Percentiles rank a stretch among this genome's conserved stretches.
Conservation (phyloP, 2,888 invertebrate species). For the Chironomus riparius region DNA sequence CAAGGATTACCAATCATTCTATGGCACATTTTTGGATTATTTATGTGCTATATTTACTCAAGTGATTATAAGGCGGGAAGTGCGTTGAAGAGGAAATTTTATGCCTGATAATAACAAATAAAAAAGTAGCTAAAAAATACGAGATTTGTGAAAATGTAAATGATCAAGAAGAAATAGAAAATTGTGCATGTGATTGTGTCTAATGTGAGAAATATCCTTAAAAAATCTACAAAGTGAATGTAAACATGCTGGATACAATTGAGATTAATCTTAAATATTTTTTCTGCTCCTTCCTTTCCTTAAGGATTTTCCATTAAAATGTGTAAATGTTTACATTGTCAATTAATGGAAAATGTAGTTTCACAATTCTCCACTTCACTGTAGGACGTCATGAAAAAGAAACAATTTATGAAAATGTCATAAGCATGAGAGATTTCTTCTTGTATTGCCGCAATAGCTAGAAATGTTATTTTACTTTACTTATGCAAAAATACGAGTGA, state of each 20-base stretch:
- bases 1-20: slow-evolving; percentile 14
- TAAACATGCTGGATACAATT: background rate
- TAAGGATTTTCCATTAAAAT: background rate
- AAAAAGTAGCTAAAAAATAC: background rate
- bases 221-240: background rate
- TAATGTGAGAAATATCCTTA: background rate
- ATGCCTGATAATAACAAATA: background rate
- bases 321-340: slow-evolving; percentile 7
- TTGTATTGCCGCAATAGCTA: background rate
- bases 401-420: slow-evolving; percentile 18
- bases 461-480: background rate
- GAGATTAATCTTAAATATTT: background rate
- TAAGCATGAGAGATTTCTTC: background rate
- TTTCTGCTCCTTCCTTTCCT: background rate
- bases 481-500: background rate
- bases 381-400: background rate
- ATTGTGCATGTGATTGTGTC: background rate
- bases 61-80: background rate
- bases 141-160: background rate
- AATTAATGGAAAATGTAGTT: too few relatives aligned
- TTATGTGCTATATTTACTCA: slow-evolving; percentile 2
- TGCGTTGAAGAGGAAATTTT: background rate
- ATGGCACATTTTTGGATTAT: slow-evolving; percentile 11
- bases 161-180: background rate
- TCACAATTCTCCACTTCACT: background rate